Percentiles rank a stretch among this genome's conserved stretches.
Evolutionary conservation across 2,113 vertebrate genomes (phyloP).

Genomic region (Crotophaga sulcirostris): DNA sequence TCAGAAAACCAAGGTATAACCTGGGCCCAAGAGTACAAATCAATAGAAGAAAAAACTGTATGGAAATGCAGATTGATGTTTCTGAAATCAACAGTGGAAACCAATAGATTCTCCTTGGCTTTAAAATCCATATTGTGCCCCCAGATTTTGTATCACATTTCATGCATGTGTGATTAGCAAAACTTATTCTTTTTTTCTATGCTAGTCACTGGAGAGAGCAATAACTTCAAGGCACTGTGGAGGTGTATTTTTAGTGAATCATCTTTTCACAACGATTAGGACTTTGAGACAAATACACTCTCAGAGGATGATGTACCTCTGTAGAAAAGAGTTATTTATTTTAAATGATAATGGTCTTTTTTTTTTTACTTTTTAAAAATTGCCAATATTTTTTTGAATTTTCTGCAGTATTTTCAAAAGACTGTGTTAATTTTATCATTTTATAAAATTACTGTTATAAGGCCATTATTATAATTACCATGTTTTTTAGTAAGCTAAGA

Average conservation of each 20-base stretch:
- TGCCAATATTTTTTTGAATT: not conserved
- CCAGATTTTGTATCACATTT: not conserved
- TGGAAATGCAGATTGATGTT: not conserved
- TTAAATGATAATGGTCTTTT: not conserved
- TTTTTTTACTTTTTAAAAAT: not conserved
- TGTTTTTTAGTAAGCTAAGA: not conserved
- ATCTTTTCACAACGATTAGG: not conserved
- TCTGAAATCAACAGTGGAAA: not conserved
- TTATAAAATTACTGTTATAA: not conserved
- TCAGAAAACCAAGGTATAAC: not conserved
- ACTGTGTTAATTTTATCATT: not conserved
- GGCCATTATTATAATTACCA: not conserved
- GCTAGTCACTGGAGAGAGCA: not conserved
- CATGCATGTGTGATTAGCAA: not conserved
- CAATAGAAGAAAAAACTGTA: not conserved
- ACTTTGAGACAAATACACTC: not conserved
- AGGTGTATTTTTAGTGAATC: not conserved
- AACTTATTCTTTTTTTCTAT: not conserved
- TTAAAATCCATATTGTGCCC: not conserved
- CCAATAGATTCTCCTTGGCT: not conserved
- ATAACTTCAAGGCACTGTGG: not conserved
- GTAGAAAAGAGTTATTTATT: not conserved
- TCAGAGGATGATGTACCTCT: not conserved
- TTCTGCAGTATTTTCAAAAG: not conserved
- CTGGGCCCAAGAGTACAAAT: not conserved